Evolutionary conservation across 2,797 vertebrate genomes (phyloP), one percentile per base, ranked within the genome.

Genomic region (Argyrosomus regius): DNA sequence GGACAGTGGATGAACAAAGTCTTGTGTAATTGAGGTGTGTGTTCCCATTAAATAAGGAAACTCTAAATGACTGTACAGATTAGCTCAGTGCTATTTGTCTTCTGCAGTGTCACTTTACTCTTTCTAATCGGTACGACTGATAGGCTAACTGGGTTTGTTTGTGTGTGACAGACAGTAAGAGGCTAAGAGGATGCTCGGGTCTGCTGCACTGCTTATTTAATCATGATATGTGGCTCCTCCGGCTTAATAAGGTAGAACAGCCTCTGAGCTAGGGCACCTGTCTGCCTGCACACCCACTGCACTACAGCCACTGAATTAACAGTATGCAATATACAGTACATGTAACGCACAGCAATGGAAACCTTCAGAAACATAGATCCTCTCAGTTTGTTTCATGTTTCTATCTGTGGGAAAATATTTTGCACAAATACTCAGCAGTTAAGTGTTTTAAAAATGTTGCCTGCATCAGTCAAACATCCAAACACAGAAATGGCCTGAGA

Each of bases 141-240:
- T 75, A 49, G 14, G 59, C 53, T 90, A 92, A 94, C 71, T 78
- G 68, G 60, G 83, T 90, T 90, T 89, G 71, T 86, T 59, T 80
- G 64, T 84, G 43, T 56, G 48, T 77, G 59, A 60, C 12, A 14
- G 77, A 53, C 41, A 39, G 65, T 58, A 3, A 50, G 71, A 49
- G 68, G 80, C 35, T 39, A 50, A 22, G 66, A 59, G 48, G 61
- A n/a, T 26, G 69, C 60, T 77, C 3, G 0, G 20, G 31, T 50
- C 70, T 35, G 62, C 69, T 74, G 53, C 62, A 60, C 46, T 43
- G 8, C 8, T 39, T 39, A 5, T 82, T 74, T 88, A 88, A 89
- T 91, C 81, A 68, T 76, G 75, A 88, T 81, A 48, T 78, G 75
- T 85, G 72, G 56, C 78, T 87, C 59, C 67, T 71, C 46, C 4